Percentiles rank a stretch among this genome's conserved stretches.
These are phyloP conservation scores for Chrysopilus asiliformis DNA, from an alignment of 2,888 invertebrate genomes.

Conservation along the genomic window DNA sequence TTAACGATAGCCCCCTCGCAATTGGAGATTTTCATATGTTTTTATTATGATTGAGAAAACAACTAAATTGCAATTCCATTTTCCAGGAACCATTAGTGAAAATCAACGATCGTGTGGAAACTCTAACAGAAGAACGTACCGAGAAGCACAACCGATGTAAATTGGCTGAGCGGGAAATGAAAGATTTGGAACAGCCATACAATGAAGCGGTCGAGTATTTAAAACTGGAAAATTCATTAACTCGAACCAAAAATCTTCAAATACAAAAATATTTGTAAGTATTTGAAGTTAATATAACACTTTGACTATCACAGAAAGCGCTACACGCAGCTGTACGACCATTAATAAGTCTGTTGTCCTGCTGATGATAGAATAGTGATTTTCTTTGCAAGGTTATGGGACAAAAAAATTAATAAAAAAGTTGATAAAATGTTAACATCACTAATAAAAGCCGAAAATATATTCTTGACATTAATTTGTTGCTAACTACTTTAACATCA, in stretches of 20 bases:
- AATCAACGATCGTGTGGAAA: constrained; percentile 58
- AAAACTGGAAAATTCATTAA: constrained; percentile 62
- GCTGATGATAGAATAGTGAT: no score
- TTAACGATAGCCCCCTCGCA: no score
- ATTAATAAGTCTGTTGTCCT: no score
- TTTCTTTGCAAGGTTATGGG: no score
- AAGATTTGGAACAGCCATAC: constrained; percentile 63
- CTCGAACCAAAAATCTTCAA: constrained; percentile 53
- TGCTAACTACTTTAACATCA: background rate
- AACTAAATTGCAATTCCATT: no score
- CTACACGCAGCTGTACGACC: no score
- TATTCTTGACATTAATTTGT: background rate
- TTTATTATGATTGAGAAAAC: no score
- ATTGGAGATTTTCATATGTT: no score
- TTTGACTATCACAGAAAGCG: no score
- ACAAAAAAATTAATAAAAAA: no score
- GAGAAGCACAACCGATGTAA: constrained; percentile 78
- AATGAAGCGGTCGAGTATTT: constrained; percentile 65
- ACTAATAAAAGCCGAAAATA: background rate
- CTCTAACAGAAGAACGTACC: constrained; percentile 54
- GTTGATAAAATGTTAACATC: no score
- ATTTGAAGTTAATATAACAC: constrained; percentile 1
- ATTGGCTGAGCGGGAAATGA: constrained; percentile 67
- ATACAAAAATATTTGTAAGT: constrained; percentile 56
- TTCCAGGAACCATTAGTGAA: constrained; percentile 61